A percentile compares a stretch with the other conserved stretches of the same genome.
phyloP scores from a whole-genome alignment of 2,113 vertebrate genomes.

The Onychorhynchus coronatus region DNA sequence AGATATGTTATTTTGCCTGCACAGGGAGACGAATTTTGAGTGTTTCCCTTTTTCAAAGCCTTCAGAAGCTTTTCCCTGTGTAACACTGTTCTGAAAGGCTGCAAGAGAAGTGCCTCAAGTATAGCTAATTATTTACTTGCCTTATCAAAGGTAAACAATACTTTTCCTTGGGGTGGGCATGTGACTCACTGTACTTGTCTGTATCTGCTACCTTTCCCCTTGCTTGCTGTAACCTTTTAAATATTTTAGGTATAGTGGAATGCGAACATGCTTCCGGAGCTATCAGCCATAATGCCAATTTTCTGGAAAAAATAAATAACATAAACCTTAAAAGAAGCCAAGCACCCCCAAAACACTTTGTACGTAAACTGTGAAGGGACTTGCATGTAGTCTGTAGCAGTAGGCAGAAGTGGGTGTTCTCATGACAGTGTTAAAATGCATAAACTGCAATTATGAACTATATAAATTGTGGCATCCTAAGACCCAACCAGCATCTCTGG shows the following conservation, averaged over 20 bases:
- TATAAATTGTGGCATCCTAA: background rate
- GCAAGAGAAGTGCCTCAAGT: background rate
- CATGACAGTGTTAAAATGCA: background rate
- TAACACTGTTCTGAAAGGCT: background rate
- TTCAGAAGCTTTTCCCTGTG: background rate
- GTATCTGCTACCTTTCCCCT: background rate
- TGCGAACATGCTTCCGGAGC: background rate
- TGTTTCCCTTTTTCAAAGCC: background rate
- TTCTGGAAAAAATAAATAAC: background rate
- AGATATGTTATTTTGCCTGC: background rate
- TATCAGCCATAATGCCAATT: background rate
- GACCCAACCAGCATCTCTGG: background rate
- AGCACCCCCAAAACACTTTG: background rate
- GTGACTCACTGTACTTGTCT: slow-evolving; percentile 29
- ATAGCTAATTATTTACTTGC: slow-evolving; percentile 45
- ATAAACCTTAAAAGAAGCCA: background rate
- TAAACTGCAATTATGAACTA: background rate
- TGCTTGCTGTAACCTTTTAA: background rate
- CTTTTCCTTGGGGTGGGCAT: background rate
- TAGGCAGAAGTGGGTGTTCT: background rate
- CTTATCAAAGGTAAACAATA: slow-evolving; percentile 29
- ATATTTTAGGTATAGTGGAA: background rate
- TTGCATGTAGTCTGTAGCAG: background rate
- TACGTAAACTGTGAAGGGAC: background rate
- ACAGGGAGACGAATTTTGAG: background rate